Base-by-base conservation (phyloP, 2,888 invertebrate genomes). In the Drosophila kuntzei region DNA sequence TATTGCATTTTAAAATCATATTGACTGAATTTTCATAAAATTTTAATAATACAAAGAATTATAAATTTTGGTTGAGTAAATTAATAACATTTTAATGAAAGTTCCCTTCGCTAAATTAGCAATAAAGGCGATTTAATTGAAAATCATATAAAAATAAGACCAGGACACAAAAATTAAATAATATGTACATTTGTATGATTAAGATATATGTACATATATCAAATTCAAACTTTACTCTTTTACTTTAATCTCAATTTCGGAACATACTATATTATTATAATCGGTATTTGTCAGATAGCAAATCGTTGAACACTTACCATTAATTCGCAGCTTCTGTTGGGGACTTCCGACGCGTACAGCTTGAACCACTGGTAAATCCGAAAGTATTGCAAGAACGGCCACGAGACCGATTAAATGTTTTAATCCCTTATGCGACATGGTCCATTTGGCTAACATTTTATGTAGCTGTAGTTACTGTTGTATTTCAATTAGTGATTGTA, bases 281-380 rank as follows among this genome's bases (percentile, higher is more conserved):
- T n/a, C n/a, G n/a, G n/a, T n/a, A n/a, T n/a, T n/a, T n/a, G n/a
- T 4, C 12, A 32, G 32, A 12, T 32, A 32, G 6, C 3, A 5
- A 12, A 5, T 4, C 2, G 32, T 5, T 34, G 5, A 12, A 2
- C 5, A 16, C 70, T 85, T 57, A 80, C 80, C 85, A 46, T 85
- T 81, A 36, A 63, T 55, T n/a, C 79, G 72, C 36, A 65, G 72
- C 61, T 79, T 79, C 93, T 90, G 93, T 92, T 89, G 94, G 92
- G 79, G 78, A 36, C 79, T 76, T 92, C 94, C 93, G 80, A 94
- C 93, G 91, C 93, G 94, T 82, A 93, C 92, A 72, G 93, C 93
- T 87, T 75, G 76, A 60, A 74, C 68, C 61, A 72, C 64, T 66
- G 79, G 84, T 81, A 83, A 76, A 84, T 90, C 90, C 89, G 87